Percentiles rank a stretch among this genome's conserved stretches.
Evolutionary conservation across 2,113 vertebrate species (phyloP).

Genomic region (Mesoclemmys tuberculata): DNA sequence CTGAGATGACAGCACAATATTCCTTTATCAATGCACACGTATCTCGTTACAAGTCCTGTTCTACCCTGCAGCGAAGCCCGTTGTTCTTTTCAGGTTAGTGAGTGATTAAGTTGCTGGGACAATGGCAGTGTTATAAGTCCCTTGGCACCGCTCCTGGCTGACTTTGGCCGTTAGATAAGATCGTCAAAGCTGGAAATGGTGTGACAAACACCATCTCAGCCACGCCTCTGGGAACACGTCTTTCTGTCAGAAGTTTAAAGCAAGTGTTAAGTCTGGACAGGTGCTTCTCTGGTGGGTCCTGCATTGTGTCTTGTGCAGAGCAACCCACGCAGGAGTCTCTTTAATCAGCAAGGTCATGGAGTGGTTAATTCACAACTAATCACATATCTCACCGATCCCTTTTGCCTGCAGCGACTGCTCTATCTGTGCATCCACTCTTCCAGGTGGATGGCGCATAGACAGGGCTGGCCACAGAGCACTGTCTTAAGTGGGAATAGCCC

Average conservation of each 20-base stretch:
- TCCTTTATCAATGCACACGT: neutral
- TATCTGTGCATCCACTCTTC: accelerated
- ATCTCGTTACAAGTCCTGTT: conserved; percentile 36
- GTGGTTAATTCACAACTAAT: neutral
- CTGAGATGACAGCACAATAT: conserved; percentile 14
- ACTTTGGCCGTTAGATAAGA: neutral
- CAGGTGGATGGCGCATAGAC: accelerated
- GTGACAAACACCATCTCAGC: conserved; percentile 45
- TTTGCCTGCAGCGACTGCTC: neutral
- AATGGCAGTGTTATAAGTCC: neutral
- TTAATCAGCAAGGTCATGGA: accelerated
- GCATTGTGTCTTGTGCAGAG: neutral
- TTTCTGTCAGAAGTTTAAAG: conserved; percentile 38
- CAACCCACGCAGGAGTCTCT: neutral
- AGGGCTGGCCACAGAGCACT: neutral
- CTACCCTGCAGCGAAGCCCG: neutral
- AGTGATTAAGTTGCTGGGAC: conserved; percentile 29
- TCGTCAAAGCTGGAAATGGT: conserved; percentile 4
- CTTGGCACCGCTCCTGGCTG: conserved; percentile 25
- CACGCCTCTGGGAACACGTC: conserved; percentile 18
- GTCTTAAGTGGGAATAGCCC: neutral
- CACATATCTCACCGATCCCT: accelerated
- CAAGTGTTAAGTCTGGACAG: conserved; percentile 29
- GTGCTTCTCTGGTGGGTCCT: neutral
- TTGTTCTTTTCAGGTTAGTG: neutral